Conservation (phyloP, 1,140 invertebrate genomes). For the Drosophila auraria region DNA sequence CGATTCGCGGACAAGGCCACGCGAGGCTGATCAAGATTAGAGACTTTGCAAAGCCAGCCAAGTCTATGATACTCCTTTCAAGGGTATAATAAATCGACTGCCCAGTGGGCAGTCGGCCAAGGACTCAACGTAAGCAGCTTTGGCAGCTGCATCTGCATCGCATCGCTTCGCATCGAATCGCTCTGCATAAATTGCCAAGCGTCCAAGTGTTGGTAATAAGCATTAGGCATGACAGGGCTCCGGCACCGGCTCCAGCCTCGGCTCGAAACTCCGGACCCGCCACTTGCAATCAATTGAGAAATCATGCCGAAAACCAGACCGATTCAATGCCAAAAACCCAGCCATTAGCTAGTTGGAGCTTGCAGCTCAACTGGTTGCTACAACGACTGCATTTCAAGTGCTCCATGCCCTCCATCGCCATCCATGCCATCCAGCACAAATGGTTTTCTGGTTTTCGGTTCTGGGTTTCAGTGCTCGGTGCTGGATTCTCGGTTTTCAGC, state of each 20-base stretch:
- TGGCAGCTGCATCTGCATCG: constrained; percentile 37
- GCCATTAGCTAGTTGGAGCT: constrained; percentile 45
- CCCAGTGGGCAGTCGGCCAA: constrained; percentile 38
- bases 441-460: constrained; percentile 20
- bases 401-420: neutral
- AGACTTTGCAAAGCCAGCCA: neutral
- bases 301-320: constrained; percentile 63
- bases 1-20: too few relatives aligned
- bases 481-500: constrained; percentile 5
- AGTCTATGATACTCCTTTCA: neutral
- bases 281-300: constrained; percentile 69
- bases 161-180: constrained; percentile 14
- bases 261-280: neutral
- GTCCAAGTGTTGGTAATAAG: constrained; percentile 74
- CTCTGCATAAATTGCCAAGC: constrained; percentile 68
- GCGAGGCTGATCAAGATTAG: neutral
- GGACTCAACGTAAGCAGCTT: constrained; percentile 50
- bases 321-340: constrained; percentile 33
- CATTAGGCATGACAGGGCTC: constrained; percentile 55
- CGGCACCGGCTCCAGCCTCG: neutral
- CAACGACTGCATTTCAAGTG: constrained; percentile 38
- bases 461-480: constrained; percentile 2
- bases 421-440: constrained; percentile 4
- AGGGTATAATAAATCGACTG: constrained; percentile 55
- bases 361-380: constrained; percentile 57